Evolutionary conservation across 2,888 invertebrate genomes (phyloP).

Genomic region (Anagyrus pseudococci): DNA sequence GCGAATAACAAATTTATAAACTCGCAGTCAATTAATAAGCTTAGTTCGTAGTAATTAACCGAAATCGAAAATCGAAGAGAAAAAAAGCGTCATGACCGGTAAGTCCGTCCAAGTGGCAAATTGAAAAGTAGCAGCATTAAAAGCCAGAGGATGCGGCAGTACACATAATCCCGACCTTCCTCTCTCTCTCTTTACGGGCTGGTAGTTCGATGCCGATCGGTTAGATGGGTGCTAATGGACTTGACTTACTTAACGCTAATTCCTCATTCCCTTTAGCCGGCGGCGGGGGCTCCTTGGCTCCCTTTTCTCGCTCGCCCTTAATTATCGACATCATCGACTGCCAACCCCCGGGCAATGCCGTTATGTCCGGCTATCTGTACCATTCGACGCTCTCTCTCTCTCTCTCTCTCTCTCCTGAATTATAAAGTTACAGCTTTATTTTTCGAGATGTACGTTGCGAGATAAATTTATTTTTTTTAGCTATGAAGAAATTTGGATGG

Average conservation of each 20-base stretch:
- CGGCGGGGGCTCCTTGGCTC: not conserved
- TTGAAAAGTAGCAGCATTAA: not conserved
- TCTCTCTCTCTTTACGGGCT: not conserved
- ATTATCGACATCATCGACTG: conserved; percentile 42
- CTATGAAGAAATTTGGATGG: too few relatives aligned
- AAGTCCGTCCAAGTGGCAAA: not conserved
- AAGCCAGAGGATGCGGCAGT: not conserved
- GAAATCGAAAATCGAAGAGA: too few relatives aligned
- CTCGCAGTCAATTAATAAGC: not conserved
- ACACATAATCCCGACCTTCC: not conserved
- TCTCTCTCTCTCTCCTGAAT: too few relatives aligned
- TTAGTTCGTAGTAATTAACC: too few relatives aligned
- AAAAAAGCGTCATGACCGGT: not conserved
- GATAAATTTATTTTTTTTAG: too few relatives aligned
- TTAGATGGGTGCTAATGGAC: conserved; percentile 39
- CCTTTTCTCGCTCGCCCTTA: conserved; percentile 35
- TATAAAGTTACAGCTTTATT: too few relatives aligned
- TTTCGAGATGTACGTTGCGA: too few relatives aligned
- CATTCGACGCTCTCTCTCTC: too few relatives aligned
- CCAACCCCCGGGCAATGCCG: not conserved
- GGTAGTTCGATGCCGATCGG: conserved; percentile 36
- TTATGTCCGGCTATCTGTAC: too few relatives aligned
- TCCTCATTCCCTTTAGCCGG: conserved; percentile 28
- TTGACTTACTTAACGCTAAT: conserved; percentile 46
- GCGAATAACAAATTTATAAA: too few relatives aligned